phyloP scores from a whole-genome alignment of 2,113 vertebrate genomes.

The Scomber scombrus region DNA sequence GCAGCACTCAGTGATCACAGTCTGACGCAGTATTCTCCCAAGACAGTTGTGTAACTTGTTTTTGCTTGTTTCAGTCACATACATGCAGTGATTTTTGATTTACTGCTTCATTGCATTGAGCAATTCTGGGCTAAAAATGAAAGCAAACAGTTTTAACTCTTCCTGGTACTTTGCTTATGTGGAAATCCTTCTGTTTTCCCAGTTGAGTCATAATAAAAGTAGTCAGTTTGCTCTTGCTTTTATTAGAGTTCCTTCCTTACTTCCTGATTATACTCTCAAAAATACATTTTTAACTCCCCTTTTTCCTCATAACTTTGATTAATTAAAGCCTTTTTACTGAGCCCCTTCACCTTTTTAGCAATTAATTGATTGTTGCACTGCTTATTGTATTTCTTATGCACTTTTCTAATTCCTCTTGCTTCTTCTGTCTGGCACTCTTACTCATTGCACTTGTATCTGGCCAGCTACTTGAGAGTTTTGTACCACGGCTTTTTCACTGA shows the following conservation, averaged over 20 bases:
- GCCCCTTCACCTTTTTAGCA: no score
- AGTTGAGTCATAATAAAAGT: not conserved
- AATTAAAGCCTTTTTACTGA: no score
- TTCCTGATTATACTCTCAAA: no score
- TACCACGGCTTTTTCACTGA: no score
- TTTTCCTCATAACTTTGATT: not conserved
- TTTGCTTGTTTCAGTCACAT: conserved; percentile 41
- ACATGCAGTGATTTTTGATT: not conserved
- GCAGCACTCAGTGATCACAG: conserved; percentile 11
- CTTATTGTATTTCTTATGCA: no score
- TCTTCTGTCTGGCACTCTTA: no score
- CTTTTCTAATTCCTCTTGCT: no score
- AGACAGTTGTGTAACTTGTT: conserved; percentile 73
- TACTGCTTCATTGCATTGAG: conserved; percentile 5
- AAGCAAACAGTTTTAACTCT: not conserved
- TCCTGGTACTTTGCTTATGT: not conserved
- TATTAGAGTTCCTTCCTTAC: not conserved
- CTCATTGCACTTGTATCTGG: no score
- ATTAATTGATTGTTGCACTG: no score
- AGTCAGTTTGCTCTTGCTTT: not conserved
- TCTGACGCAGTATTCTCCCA: conserved; percentile 50
- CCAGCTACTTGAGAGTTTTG: no score
- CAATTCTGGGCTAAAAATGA: conserved; percentile 10
- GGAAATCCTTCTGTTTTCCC: not conserved
- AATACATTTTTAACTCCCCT: no score